Percentiles rank a stretch among this genome's conserved stretches.
phyloP scores from a whole-genome alignment of 2,113 vertebrate genomes.

The Sinosuthora webbiana region DNA sequence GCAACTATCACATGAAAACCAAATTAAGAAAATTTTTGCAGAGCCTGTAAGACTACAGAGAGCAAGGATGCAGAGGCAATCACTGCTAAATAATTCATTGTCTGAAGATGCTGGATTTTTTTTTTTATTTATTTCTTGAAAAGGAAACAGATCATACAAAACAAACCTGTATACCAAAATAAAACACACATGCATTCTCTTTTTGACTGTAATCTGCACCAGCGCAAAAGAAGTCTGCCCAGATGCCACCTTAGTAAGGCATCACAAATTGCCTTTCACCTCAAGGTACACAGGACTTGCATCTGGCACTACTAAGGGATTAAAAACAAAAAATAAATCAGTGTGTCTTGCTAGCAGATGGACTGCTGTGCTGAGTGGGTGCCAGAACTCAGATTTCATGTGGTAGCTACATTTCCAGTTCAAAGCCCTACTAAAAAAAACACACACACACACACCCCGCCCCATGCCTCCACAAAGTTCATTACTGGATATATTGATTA shows the following conservation, averaged over 20 bases:
- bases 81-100: background rate
- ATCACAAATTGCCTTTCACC: conserved; percentile 41
- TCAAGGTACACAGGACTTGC: conserved; percentile 51
- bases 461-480: background rate
- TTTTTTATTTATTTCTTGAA: background rate
- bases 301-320: conserved; percentile 60
- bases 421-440: background rate
- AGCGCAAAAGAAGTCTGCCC: background rate
- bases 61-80: background rate
- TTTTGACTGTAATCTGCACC: background rate
- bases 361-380: conserved; percentile 38
- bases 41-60: background rate
- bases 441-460: background rate
- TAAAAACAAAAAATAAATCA: background rate
- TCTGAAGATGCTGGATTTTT: background rate
- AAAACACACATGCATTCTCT: fast-evolving
- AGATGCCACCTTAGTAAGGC: conserved; percentile 41
- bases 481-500: background rate
- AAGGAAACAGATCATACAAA: background rate
- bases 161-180: background rate
- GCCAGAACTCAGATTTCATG: conserved; percentile 56
- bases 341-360: conserved; percentile 68
- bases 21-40: background rate
- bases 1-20: background rate
- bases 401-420: conserved; percentile 56